Evolutionary conservation across 2,113 vertebrate species (phyloP), one percentile per base, ranked within the genome.

Genomic region (Brachionichthys hirsutus): DNA sequence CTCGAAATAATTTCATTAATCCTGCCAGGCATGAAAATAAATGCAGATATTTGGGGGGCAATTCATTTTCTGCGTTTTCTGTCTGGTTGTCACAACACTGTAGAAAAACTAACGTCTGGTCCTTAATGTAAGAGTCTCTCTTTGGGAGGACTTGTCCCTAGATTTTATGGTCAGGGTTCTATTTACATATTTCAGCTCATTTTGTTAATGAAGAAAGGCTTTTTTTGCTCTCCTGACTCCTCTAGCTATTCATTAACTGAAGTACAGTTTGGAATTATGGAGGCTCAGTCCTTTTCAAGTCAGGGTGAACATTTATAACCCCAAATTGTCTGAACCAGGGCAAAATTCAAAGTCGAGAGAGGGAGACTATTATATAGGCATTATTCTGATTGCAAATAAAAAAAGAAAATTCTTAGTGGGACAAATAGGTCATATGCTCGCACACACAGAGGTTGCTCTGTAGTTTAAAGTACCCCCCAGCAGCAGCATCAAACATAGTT

Each of bases 1-100:
- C 24, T 62, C 19, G 30, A 49, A 53, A 57, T 6, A 16, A 48
- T 47, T 17, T 54, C 58, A 80, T 80, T 71, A 80, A 70, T 66
- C 59, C 34, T 59, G 35, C 34, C 47, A 52, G 24, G 51, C 51
- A 48, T 62, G 18, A 64, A 59, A 67, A 71, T 43, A 13, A 63
- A 65, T 58, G 65, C 16, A 19, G 34, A 67, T 62, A 55, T 77
- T 74, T 67, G 54, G 6, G 41, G 46, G 11, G 16, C 68, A 51
- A 71, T 74, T 74, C 54, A 58, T 42, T 15, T 47, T 56, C 17
- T 67, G 41, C 53, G 20, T 60, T 59, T 55, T 24, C 22, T 14
- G 8, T 43, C 11, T 42, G 18, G 51, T 73, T 58, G 67, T 48
- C 70, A 18, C 59, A 53, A 24, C 2, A 1, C 54, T 19, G 41